Base-by-base conservation (phyloP, 2,888 invertebrate species). In the Epirrita christyi region DNA sequence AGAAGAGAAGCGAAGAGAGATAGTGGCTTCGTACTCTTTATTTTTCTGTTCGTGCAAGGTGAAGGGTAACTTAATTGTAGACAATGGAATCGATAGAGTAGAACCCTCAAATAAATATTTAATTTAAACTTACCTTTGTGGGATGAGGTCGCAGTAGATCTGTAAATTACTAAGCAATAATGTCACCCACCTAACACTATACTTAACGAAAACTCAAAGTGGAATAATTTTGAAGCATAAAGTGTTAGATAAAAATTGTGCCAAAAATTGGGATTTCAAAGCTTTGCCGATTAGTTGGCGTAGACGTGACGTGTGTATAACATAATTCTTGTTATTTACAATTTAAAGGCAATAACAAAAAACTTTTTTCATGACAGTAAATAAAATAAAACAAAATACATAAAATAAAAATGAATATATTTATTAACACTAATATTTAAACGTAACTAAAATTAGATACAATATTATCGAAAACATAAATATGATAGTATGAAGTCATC, bases 331-430 rank as follows among this genome's bases (percentile, higher is more conserved):
- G 32, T 53, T 46, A 38, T 9, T 51, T 28, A 36, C 42, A 42
- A 27, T n/a, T 28, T 10, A 10, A 29, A 45, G 13, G 36, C 46
- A 6, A 10, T 13, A 43, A 34, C 45, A 21, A 60, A 41, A 56
- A 58, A 45, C 56, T 38, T 21, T 44, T 44, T 38, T 63, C 73
- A 67, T 59, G 80, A 85, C 78, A 81, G 55, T 82, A 87, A 75
- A 79, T 83, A 83, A 88, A 86, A 91, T 86, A 82, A 92, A 92
- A 89, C 86, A 82, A 88, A 88, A 84, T 69, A 83, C 73, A 80
- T 88, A 85, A 92, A 92, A 90, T 91, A 92, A 89, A 90, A 89
- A 87, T 87, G 88, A 88, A 88, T 92, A 92, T 92, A 92, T 91
- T 92, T 81, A 89, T 84, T 86, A 86, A 83, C 75, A 83, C 85